Evolutionary conservation across 1,140 invertebrate genomes (phyloP), one percentile per base, ranked within the genome.

Genomic region (Cyclargus thomasi): DNA sequence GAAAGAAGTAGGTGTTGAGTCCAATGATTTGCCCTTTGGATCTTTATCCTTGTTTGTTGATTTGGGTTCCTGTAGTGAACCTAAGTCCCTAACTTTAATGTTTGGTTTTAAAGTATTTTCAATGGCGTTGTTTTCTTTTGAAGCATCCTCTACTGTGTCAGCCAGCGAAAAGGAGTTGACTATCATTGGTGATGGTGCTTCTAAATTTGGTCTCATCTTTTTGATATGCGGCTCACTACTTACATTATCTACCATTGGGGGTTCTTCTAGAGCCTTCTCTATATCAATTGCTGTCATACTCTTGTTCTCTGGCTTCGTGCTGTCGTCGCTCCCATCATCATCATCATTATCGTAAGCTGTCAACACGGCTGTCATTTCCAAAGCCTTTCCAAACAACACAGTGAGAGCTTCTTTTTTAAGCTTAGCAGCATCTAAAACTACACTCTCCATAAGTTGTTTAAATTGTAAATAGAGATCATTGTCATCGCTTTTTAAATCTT

Each of bases 351-450:
- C 39, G 6, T 76, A 73, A 20, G 59, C 65, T 14, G 73, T 78
- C 17, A 87, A 62, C 2, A 83, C n/a, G 0, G 70, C 18, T 0
- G 78, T 73, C 78, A 89, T 86, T 29, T 89, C 81, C 20, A 82
- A 65, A 0, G 86, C 86, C 72, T 80, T 85, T 0, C 67, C 65
- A 0, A 80, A 39, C 16, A 89, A 47, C 6, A 73, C 16, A 36
- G 77, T 80, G 0, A 89, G 21, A 0, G 69, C 67, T 7, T 71
- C 21, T 1, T 74, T 66, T 59, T 83, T 75, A 0, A 76, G 67
- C 17, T 82, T 81, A 0, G 69, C 72, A 0, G 85, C 78, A 2
- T 80, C 76, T 0, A 64, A 17, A 0, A 82, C 53, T 16, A 89
- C 81, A 29, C 62, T 72, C 2, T 80, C 74, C 69, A 86, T 78